Evolutionary conservation across 1,140 invertebrate species (phyloP).

Genomic region (Teleopsis dalmanni): DNA sequence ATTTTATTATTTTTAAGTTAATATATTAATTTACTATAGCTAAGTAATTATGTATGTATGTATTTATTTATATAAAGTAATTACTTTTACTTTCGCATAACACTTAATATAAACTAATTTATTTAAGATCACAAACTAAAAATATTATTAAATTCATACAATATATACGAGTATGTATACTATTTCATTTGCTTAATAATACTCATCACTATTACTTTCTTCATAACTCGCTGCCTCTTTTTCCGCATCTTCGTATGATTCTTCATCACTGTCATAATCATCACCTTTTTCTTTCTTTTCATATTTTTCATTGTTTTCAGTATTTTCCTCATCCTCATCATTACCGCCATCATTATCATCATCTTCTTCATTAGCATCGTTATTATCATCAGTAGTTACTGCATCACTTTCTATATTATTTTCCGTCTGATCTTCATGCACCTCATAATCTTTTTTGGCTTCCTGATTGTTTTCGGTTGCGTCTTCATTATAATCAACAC

Average conservation of each 20-base stretch:
- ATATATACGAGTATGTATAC: no score
- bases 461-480: conserved; percentile 12
- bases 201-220: conserved; percentile 26
- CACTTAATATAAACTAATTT: no score
- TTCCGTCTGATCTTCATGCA: conserved; percentile 5
- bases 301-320: conserved; percentile 7
- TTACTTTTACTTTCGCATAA: no score
- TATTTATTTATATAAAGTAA: no score
- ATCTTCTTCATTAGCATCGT: conserved; percentile 5
- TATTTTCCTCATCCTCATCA: not conserved
- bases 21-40: no score
- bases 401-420: not conserved
- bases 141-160: no score
- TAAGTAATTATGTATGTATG: no score
- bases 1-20: no score
- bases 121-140: no score
- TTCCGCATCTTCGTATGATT: conserved; percentile 16
- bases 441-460: conserved; percentile 5
- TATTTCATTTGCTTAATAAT: conserved; percentile 14
- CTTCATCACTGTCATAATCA: conserved; percentile 24
- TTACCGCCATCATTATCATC: conserved; percentile 6
- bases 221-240: conserved; percentile 6
- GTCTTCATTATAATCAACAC: conserved; percentile 25
- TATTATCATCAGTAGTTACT: not conserved
- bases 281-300: conserved; percentile 25